A percentile compares a stretch with the other conserved stretches of the same genome.
Evolutionary conservation across 2,113 vertebrate genomes (phyloP).

Genomic region (Oreochromis tanganicae): DNA sequence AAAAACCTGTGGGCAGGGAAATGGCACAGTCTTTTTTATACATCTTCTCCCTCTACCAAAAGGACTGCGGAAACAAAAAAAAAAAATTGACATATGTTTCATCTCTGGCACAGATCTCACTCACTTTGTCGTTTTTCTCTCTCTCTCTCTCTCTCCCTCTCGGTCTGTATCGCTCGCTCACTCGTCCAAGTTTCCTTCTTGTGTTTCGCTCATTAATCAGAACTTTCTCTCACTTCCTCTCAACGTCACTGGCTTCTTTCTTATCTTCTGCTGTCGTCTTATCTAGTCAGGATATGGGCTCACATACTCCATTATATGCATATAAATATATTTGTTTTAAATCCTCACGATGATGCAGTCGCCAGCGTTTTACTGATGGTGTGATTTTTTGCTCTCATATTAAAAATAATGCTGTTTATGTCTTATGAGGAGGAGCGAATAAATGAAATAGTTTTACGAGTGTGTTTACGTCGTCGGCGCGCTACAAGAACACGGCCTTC

Average conservation of each 20-base stretch:
- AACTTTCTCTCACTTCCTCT: constrained; percentile 21
- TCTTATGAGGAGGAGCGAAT: background rate
- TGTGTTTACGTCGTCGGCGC: background rate
- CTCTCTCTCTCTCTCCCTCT: background rate
- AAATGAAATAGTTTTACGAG: background rate
- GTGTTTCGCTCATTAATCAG: background rate
- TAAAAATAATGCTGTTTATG: background rate
- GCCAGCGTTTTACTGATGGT: background rate
- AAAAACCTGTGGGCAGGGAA: constrained; percentile 75
- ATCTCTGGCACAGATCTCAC: constrained; percentile 57
- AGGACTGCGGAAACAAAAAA: constrained; percentile 56
- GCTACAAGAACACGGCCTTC: background rate
- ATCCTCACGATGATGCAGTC: background rate
- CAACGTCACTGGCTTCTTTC: background rate
- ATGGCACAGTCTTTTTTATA: constrained; percentile 72
- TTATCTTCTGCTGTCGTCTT: background rate
- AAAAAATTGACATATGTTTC: constrained; percentile 54
- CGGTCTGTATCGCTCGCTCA: background rate
- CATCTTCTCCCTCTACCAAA: constrained; percentile 49
- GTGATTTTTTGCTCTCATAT: background rate
- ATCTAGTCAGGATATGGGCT: background rate
- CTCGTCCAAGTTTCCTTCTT: constrained; percentile 22
- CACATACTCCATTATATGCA: background rate
- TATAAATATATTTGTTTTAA: background rate
- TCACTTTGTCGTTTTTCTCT: constrained; percentile 24